Evolutionary conservation across 2,888 invertebrate species (phyloP), one percentile per base, ranked within the genome.

Genomic region (Ormyrus nitidulus): DNA sequence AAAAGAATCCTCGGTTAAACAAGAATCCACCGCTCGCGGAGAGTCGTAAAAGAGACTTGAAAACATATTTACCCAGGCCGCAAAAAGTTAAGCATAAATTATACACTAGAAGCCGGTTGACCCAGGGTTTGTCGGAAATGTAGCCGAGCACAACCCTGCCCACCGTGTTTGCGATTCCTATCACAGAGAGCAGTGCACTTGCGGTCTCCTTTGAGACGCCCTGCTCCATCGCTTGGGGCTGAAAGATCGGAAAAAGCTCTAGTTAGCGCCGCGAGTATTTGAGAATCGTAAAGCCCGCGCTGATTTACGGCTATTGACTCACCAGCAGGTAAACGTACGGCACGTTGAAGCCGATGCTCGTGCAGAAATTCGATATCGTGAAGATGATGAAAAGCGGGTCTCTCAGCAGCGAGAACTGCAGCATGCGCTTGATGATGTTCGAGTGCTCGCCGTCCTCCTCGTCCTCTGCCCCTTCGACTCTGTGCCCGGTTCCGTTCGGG

Each of bases 321-420:
- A 83, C 83, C 85, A 95, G 94, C 80, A 96, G 93, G 88, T 96
- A 98, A 73, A 98, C 94, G 89, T 97, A 98, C 54, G 98, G 98
- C 87, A 98, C 94, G 90, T 98, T 97, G 92, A 97, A 98, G 81
- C 98, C 98, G 88, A 98, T 95, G 89, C 97, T 98, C 62, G 98
- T 98, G 88, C 96, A 94, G 90, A 99, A 97, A 91, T 99, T 99
- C 58, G 99, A 99, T 75, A 97, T 86, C 11, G 95, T 94, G 90
- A 99, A 99, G 81, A 99, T 91, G 83, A 99, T 92, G 90, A 98
- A 99, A 83, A 98, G 92, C 49, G 95, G 94, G 91, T 98, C 96
- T 85, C 94, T 93, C 79, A 99, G 93, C 69, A 99, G 92, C 0
- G 94, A 93, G 83, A 98, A 92, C 88, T 98, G 96, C 87, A 98